Conservation (phyloP, 1,140 invertebrate genomes). For the Pachypsylla venusta region DNA sequence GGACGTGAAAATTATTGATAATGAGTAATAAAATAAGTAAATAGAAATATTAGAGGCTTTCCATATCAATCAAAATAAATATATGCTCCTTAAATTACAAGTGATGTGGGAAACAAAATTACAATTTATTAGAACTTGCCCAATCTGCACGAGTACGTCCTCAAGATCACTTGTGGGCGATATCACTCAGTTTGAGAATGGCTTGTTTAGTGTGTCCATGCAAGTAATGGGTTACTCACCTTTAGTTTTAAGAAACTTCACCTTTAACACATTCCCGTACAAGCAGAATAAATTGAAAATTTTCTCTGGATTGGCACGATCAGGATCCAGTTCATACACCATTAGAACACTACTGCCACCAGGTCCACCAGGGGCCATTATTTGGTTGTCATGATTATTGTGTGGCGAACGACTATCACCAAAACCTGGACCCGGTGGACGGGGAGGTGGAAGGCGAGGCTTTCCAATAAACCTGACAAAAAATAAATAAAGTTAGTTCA, state of each 20-base stretch:
- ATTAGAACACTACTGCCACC: slow-evolving; percentile 56
- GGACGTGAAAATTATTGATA: too few species aligned
- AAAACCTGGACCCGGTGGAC: background rate
- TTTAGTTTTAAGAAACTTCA: slow-evolving; percentile 36
- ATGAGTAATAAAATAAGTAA: too few species aligned
- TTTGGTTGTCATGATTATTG: background rate
- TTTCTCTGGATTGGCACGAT: slow-evolving; percentile 87
- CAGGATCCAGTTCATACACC: slow-evolving; percentile 89
- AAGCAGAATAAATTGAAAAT: slow-evolving; percentile 98
- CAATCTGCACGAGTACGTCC: too few species aligned
- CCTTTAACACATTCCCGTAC: slow-evolving; percentile 94
- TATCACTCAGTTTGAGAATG: too few species aligned
- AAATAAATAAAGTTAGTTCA: background rate
- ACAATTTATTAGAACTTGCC: too few species aligned
- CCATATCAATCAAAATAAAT: too few species aligned
- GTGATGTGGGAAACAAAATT: too few species aligned
- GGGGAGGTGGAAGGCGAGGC: background rate
- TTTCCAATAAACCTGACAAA: background rate
- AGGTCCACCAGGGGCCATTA: slow-evolving; percentile 23
- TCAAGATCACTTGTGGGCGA: too few species aligned
- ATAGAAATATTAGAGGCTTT: too few species aligned
- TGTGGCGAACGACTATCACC: background rate
- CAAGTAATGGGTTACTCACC: too few species aligned
- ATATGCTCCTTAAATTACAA: too few species aligned
- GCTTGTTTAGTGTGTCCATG: too few species aligned